These are phyloP conservation scores for Acrobasis consociella DNA, from an alignment of 2,888 invertebrate genomes.

Conservation along the genomic window DNA sequence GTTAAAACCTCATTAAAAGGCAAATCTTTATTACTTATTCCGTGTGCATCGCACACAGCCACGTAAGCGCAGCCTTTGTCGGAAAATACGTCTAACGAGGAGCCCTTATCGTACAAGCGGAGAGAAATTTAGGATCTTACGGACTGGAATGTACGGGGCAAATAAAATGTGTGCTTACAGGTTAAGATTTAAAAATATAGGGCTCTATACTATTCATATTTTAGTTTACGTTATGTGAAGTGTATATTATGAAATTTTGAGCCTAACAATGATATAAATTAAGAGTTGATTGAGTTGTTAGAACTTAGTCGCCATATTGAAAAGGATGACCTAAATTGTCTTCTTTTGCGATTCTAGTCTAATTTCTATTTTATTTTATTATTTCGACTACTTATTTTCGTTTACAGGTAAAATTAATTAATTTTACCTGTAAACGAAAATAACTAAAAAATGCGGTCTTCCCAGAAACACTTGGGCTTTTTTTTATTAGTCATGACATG, in stretches of 20 bases:
- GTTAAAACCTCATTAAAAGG: conserved; percentile 56
- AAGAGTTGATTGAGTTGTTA: too few species aligned
- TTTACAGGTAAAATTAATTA: too few species aligned
- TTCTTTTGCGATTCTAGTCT: too few species aligned
- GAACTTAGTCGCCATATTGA: too few species aligned
- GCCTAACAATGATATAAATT: too few species aligned
- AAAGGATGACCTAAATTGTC: too few species aligned
- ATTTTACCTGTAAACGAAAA: conserved; percentile 27
- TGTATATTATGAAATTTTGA: too few species aligned
- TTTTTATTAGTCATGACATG: conserved; percentile 19
- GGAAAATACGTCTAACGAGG: conserved; percentile 29
- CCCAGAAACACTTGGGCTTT: conserved; percentile 12
- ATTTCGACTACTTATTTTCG: too few species aligned
- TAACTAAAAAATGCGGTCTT: conserved; percentile 10
- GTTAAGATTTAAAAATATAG: too few species aligned
- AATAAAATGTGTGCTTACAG: not conserved
- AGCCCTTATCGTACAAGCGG: conserved; percentile 5
- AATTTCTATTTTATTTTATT: too few species aligned
- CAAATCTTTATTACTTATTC: conserved; percentile 55
- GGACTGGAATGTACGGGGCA: not conserved
- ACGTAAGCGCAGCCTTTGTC: conserved; percentile 30
- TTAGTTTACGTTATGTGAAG: too few species aligned
- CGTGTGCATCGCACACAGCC: conserved; percentile 39
- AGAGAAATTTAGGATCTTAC: conserved; percentile 10
- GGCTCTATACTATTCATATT: too few species aligned